Conservation (phyloP, 2,797 vertebrate species). For the Limnodromus scolopaceus region DNA sequence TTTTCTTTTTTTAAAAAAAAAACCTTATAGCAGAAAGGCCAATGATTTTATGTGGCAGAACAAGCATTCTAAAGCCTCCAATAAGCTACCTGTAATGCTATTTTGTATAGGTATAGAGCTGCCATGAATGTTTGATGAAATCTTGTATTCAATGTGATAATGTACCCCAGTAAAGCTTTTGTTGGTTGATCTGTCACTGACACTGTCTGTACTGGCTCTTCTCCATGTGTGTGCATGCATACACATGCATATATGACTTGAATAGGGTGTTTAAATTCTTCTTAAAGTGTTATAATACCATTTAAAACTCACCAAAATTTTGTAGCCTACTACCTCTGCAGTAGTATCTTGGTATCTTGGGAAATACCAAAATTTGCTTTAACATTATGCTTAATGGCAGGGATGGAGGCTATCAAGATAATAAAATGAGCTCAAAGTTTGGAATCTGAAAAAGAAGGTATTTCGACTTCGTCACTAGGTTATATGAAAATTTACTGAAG, state of each 20-base stretch:
- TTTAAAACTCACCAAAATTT: not conserved
- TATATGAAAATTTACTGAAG: constrained; percentile 5
- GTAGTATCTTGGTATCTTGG: not conserved
- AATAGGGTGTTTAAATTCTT: not conserved
- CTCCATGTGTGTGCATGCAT: not conserved
- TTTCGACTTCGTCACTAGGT: not conserved
- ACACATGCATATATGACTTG: not conserved
- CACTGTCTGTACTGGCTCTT: not conserved
- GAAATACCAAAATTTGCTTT: not conserved
- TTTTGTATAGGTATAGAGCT: not conserved
- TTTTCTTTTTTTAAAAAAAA: not conserved
- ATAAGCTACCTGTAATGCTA: not conserved
- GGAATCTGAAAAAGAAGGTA: not conserved
- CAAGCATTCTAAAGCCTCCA: not conserved
- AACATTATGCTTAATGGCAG: not conserved
- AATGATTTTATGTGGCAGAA: not conserved
- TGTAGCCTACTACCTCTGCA: not conserved
- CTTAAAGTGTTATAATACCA: not conserved
- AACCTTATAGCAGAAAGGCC: not conserved
- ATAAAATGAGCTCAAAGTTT: not conserved
- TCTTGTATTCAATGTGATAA: not conserved
- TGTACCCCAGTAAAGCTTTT: not conserved
- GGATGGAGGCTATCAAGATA: not conserved
- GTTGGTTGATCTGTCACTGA: not conserved
- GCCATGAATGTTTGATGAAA: not conserved